Conservation (phyloP, 2,888 invertebrate genomes). For the Microctonus hyperodae region DNA sequence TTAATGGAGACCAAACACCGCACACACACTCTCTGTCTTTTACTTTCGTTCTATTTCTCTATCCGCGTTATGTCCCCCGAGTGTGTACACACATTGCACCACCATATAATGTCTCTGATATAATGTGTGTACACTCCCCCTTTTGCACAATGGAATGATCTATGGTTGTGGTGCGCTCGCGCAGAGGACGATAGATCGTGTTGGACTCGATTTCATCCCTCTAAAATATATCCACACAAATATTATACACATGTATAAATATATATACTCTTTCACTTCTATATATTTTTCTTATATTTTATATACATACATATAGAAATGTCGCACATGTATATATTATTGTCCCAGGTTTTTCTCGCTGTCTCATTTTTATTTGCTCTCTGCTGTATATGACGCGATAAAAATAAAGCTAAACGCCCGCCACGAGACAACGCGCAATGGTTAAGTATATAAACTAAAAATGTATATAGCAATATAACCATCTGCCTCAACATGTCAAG, state of each 20-base stretch:
- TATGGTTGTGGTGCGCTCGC: slow-evolving; percentile 40
- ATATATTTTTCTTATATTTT: background rate
- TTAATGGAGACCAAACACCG: slow-evolving; percentile 63
- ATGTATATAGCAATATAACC: slow-evolving; percentile 19
- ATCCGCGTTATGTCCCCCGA: slow-evolving; percentile 45
- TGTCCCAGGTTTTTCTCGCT: slow-evolving; percentile 19
- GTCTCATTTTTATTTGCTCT: slow-evolving; percentile 30
- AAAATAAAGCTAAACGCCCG: slow-evolving; percentile 28
- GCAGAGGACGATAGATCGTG: slow-evolving; percentile 37
- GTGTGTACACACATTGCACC: slow-evolving; percentile 51
- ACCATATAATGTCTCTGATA: slow-evolving; percentile 44
- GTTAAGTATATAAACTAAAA: slow-evolving; percentile 1
- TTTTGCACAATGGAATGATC: slow-evolving; percentile 55
- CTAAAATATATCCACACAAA: background rate
- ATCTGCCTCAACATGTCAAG: slow-evolving; percentile 30
- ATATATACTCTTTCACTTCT: background rate
- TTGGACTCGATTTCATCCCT: slow-evolving; percentile 31
- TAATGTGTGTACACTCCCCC: slow-evolving; percentile 56
- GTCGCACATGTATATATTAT: background rate
- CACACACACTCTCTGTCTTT: slow-evolving; percentile 47
- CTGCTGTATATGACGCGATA: slow-evolving; percentile 27
- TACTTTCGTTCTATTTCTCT: background rate
- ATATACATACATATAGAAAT: slow-evolving; percentile 10
- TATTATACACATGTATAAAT: slow-evolving; percentile 2
- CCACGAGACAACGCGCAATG: slow-evolving; percentile 15